Evolutionary conservation across 2,113 vertebrate genomes (phyloP).

Genomic region (Oryzias celebensis): DNA sequence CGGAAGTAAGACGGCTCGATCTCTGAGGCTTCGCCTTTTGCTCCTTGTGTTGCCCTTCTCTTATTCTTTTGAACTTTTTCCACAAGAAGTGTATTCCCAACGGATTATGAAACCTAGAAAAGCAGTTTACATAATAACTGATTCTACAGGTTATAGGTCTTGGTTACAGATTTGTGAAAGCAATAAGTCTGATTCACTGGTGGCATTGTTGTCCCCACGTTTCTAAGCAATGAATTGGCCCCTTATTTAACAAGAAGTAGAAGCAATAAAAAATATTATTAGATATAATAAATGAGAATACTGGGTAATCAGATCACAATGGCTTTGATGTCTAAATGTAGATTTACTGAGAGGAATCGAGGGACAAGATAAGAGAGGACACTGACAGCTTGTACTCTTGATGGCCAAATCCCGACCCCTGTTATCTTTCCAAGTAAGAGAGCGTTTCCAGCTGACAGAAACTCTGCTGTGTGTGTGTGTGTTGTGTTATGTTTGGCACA

Average conservation of each 20-base stretch:
- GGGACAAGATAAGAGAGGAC: constrained; percentile 61
- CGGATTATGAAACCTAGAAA: no score
- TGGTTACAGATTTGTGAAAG: neutral
- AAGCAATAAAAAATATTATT: neutral
- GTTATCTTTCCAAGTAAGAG: constrained; percentile 76
- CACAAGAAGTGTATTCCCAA: no score
- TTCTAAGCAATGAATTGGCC: constrained; percentile 8
- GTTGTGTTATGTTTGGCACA: constrained; percentile 42
- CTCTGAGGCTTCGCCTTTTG: no score
- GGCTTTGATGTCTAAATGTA: constrained; percentile 69
- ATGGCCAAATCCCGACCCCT: constrained; percentile 76
- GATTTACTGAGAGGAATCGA: constrained; percentile 61
- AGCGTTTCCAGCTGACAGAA: constrained; percentile 67
- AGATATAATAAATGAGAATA: constrained; percentile 12
- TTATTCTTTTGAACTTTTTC: no score
- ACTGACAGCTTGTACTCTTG: constrained; percentile 76
- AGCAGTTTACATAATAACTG: no score
- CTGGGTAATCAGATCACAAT: constrained; percentile 61
- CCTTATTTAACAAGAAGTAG: constrained; percentile 9
- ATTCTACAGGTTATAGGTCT: neutral
- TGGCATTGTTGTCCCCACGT: neutral
- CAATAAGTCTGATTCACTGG: neutral
- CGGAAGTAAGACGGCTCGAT: no score
- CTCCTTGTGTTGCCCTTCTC: no score
- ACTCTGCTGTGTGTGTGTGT: constrained; percentile 49